These are phyloP conservation scores for Dendrocincla fuliginosa DNA, from an alignment of 2,797 vertebrate species.

Conservation along the genomic window DNA sequence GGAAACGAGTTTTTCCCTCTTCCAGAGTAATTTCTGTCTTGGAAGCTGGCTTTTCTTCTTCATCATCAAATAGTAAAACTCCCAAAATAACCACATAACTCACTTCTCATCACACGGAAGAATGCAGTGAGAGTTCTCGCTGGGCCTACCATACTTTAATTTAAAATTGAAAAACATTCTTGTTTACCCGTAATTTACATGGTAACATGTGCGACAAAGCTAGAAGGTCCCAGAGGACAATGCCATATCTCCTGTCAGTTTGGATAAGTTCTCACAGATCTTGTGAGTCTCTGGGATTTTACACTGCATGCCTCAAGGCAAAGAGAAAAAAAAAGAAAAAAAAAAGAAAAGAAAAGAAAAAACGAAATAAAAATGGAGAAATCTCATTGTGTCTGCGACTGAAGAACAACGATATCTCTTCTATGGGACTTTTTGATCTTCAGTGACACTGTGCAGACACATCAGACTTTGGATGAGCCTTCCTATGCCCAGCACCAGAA, in stretches of 20 bases:
- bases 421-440: neutral
- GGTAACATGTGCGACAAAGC: neutral
- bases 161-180: neutral
- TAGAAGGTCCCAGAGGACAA: neutral
- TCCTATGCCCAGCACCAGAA: neutral
- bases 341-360: no score
- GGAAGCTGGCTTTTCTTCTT: neutral
- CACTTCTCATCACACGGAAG: neutral
- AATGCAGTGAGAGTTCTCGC: neutral
- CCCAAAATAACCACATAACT: neutral
- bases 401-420: neutral
- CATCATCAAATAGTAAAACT: neutral
- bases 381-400: neutral
- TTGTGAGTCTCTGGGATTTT: neutral
- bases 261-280: neutral
- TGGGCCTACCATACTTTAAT: neutral
- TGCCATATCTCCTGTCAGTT: neutral
- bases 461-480: neutral
- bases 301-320: neutral
- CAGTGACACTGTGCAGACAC: neutral
- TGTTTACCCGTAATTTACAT: neutral
- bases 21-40: neutral
- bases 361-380: neutral
- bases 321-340: neutral
- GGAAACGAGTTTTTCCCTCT: neutral